These are phyloP conservation scores for Corythornis vintsioides DNA, from an alignment of 2,113 vertebrate genomes.

Conservation along the genomic window DNA sequence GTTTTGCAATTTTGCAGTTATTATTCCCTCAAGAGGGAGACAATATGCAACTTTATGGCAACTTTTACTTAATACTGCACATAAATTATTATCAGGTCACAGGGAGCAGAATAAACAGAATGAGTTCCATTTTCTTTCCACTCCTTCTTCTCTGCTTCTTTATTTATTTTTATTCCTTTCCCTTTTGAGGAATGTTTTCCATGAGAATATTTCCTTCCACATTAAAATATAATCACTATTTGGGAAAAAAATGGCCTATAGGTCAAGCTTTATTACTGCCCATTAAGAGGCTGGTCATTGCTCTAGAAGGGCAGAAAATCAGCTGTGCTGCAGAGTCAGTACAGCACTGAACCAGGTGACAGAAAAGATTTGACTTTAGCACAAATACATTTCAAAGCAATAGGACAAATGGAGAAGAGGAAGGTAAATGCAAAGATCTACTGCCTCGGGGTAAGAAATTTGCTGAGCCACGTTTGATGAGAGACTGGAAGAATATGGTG, in stretches of 20 bases:
- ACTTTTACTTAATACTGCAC: slow-evolving; percentile 17
- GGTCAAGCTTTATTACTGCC: neutral
- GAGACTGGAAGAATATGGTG: neutral
- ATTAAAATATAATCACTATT: neutral
- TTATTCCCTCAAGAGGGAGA: slow-evolving; percentile 28
- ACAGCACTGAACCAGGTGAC: neutral
- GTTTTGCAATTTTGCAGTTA: slow-evolving; percentile 27
- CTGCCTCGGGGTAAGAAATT: neutral
- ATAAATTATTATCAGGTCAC: slow-evolving; percentile 34
- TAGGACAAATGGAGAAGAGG: neutral
- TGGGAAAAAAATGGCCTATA: neutral
- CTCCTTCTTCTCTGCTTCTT: neutral
- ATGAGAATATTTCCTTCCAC: neutral
- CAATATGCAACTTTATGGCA: slow-evolving; percentile 18
- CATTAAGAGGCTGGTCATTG: neutral
- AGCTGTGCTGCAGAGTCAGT: neutral
- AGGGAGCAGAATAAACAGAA: neutral
- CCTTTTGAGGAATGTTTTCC: neutral
- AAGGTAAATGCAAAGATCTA: neutral
- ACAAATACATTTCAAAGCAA: neutral
- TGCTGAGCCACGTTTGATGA: neutral
- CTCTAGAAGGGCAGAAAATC: neutral
- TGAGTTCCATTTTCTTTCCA: neutral
- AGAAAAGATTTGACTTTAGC: neutral
- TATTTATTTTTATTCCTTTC: neutral